These are phyloP conservation scores for Cotesia typhae DNA, from an alignment of 1,140 invertebrate species.

Conservation along the genomic window DNA sequence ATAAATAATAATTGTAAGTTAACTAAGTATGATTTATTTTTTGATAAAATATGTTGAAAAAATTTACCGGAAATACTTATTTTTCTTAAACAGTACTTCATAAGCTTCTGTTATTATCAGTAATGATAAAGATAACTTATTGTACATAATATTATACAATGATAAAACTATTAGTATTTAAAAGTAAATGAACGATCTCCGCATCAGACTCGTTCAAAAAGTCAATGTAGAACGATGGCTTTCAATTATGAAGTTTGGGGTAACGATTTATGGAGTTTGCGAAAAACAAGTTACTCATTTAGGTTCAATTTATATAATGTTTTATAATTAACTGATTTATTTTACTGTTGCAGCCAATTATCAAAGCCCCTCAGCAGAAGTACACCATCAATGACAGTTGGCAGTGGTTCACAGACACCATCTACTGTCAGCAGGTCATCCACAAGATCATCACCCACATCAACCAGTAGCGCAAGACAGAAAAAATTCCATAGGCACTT, in stretches of 20 bases:
- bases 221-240: neutral
- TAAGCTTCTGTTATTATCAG: too few species aligned
- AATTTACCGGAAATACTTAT: too few species aligned
- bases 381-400: conserved; percentile 59
- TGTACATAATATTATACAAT: neutral
- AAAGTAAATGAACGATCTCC: neutral
- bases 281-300: neutral
- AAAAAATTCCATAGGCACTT: conserved; percentile 62
- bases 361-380: conserved; percentile 60
- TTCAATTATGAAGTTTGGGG: conserved; percentile 42
- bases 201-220: neutral
- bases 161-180: neutral
- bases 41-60: too few species aligned
- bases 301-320: neutral
- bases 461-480: conserved; percentile 57
- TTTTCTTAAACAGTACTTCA: too few species aligned
- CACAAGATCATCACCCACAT: conserved; percentile 55
- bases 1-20: too few species aligned
- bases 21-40: too few species aligned
- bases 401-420: conserved; percentile 47
- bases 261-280: conserved; percentile 48
- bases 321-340: neutral
- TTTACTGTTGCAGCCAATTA: conserved; percentile 49
- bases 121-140: too few species aligned
- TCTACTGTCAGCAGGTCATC: conserved; percentile 55